phyloP scores from a whole-genome alignment of 2,113 vertebrate genomes.

The Talpa occidentalis region DNA sequence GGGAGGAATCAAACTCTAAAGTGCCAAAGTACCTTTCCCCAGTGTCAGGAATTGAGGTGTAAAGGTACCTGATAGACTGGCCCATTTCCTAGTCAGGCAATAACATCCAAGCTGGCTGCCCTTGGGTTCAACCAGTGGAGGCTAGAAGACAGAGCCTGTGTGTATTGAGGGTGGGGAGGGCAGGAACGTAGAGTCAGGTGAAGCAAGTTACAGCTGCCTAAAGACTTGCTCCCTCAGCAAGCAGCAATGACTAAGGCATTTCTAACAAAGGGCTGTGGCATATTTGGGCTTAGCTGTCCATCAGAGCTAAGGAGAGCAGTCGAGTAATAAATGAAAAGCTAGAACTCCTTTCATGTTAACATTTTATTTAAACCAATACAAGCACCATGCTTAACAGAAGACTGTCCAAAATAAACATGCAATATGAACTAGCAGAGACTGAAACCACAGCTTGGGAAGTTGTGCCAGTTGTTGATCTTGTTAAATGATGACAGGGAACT shows the following conservation, averaged over 20 bases:
- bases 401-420: conserved; percentile 88
- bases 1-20: neutral
- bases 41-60: neutral
- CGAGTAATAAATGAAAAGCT: conserved; percentile 35
- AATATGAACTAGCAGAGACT: conserved; percentile 84
- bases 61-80: neutral
- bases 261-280: neutral
- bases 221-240: neutral
- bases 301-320: neutral
- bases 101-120: neutral
- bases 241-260: neutral
- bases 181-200: neutral
- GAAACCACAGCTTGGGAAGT: conserved; percentile 76
- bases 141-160: neutral
- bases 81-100: neutral
- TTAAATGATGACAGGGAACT: conserved; percentile 71
- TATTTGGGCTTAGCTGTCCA: neutral
- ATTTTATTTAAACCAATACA: conserved; percentile 89
- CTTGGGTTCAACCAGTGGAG: neutral
- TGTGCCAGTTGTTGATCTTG: conserved; percentile 75
- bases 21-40: neutral
- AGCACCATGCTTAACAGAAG: conserved; percentile 89
- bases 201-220: neutral
- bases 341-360: conserved; percentile 79
- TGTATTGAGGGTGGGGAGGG: neutral